phyloP scores from a whole-genome alignment of 2,113 vertebrate genomes.

The Carassius gibelio region DNA sequence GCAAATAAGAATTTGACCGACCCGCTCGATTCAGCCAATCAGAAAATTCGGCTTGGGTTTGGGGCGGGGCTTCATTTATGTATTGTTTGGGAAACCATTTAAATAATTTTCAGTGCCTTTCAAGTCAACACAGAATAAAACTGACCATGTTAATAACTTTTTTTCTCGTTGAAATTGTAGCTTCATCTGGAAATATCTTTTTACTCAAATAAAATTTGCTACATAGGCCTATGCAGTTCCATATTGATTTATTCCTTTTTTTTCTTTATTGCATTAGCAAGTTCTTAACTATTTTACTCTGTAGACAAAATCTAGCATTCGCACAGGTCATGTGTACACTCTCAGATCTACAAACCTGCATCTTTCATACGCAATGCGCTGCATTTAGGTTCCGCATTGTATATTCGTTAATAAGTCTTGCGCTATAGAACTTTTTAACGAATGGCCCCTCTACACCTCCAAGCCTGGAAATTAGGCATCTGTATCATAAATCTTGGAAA shows the following conservation, averaged over 20 bases:
- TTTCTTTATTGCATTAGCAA: background rate
- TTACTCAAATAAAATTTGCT: background rate
- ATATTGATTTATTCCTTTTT: background rate
- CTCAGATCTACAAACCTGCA: background rate
- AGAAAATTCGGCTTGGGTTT: background rate
- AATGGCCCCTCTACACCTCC: constrained; percentile 68
- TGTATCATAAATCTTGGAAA: constrained; percentile 83
- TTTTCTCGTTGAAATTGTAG: background rate
- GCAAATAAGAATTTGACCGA: background rate
- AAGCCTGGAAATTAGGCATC: constrained; percentile 76
- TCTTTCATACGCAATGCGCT: background rate
- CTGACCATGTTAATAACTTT: background rate
- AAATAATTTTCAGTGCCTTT: background rate
- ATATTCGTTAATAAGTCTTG: constrained; percentile 70
- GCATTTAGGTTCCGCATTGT: constrained; percentile 8
- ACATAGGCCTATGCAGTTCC: background rate
- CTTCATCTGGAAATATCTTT: background rate
- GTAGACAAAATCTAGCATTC: background rate
- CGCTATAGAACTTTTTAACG: constrained; percentile 80
- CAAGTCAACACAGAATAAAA: background rate
- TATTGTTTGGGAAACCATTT: background rate
- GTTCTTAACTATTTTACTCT: background rate
- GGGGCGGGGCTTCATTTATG: background rate
- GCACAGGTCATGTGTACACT: background rate
- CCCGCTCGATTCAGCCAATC: background rate